phyloP scores from a whole-genome alignment of 1,140 invertebrate genomes.

The Papilio helenus region DNA sequence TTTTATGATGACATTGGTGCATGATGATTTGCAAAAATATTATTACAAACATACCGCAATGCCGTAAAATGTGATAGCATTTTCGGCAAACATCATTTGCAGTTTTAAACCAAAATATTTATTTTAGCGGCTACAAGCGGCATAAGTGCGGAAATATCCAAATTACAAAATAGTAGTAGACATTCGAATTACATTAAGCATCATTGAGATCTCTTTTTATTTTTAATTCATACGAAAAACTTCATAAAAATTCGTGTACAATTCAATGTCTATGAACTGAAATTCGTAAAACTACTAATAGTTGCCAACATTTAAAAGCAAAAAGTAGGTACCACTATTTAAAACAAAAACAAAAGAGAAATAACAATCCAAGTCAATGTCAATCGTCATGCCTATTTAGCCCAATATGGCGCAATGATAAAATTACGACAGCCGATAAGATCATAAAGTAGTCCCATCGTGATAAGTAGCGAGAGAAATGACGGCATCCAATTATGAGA shows the following conservation, averaged over 20 bases:
- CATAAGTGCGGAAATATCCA: neutral
- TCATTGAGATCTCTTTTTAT: neutral
- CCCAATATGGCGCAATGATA: conserved; percentile 19
- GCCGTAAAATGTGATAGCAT: neutral
- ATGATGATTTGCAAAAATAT: conserved; percentile 8
- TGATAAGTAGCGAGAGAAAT: conserved; percentile 25
- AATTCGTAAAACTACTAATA: neutral
- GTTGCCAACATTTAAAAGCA: neutral
- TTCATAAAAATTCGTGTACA: neutral
- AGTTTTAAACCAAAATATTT: conserved; percentile 12
- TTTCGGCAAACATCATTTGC: neutral
- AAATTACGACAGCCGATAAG: conserved; percentile 29
- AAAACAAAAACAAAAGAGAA: neutral
- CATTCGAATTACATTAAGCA: neutral
- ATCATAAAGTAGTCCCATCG: neutral
- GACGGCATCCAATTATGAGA: conserved; percentile 34
- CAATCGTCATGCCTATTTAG: conserved; percentile 26
- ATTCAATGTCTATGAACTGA: neutral
- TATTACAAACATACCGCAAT: conserved; percentile 2
- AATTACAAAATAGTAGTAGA: neutral
- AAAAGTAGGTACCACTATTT: neutral
- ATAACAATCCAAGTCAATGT: conserved; percentile 19
- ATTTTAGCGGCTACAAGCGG: neutral
- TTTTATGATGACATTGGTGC: neutral
- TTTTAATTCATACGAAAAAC: neutral